Conservation (phyloP, 1,140 invertebrate species). For the Conopomorpha cramerella region DNA sequence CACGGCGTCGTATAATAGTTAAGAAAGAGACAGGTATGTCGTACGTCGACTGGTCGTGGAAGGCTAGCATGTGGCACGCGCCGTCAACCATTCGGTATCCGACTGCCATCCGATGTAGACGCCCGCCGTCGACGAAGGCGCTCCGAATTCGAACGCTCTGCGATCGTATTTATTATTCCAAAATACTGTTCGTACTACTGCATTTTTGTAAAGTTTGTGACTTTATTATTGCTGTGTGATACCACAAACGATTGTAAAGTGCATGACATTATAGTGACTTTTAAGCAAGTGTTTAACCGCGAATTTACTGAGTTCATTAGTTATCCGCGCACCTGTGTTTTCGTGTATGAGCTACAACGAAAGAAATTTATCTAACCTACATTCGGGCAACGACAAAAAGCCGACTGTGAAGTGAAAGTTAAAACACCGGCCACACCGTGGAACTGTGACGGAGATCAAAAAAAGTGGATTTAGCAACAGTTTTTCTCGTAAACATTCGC, state of each 20-base stretch:
- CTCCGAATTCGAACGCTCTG: conserved; percentile 17
- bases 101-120: conserved; percentile 17
- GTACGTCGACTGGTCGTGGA: conserved; percentile 16
- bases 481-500: conserved; percentile 9
- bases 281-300: conserved; percentile 7
- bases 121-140: too few species aligned
- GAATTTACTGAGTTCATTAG: too few species aligned
- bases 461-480: conserved; percentile 15
- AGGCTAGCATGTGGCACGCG: conserved; percentile 48
- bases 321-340: conserved; percentile 17
- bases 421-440: too few species aligned
- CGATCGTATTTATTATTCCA: conserved; percentile 39
- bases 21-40: conserved; percentile 35
- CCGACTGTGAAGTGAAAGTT: conserved; percentile 39
- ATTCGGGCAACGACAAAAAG: conserved; percentile 24
- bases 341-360: conserved; percentile 16
- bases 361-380: conserved; percentile 34
- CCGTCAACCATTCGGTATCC: conserved; percentile 44
- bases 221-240: too few species aligned
- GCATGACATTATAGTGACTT: too few species aligned
- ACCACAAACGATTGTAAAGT: too few species aligned
- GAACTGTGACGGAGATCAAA: too few species aligned
- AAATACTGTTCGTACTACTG: too few species aligned
- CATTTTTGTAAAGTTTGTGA: too few species aligned
- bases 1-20: conserved; percentile 6